Evolutionary conservation across 2,888 invertebrate species (phyloP), one percentile per base, ranked within the genome.

Genomic region (Seira sanloemensis): DNA sequence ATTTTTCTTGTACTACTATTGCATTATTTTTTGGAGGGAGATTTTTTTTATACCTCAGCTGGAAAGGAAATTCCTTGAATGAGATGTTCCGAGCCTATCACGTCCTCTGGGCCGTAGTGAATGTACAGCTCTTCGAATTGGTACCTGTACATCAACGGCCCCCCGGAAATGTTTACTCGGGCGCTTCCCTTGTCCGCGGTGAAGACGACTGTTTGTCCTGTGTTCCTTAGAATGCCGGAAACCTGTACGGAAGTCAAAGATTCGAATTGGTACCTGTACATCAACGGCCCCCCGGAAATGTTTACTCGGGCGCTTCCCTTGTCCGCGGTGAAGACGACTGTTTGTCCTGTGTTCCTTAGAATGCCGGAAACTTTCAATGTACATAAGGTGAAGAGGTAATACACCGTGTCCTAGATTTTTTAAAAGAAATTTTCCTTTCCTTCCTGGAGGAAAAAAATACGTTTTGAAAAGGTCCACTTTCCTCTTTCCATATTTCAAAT

Each of bases 21-120:
- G 67, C 69, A 69, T 21, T 26, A 9, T 18, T 62, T 23, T 58
- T 37, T 37, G 27, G 5, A 27, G 16, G 25, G n/a, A 16, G 12
- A 46, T 69, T 18, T 27, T 72, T 91, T 94, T 94, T 91, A n/a
- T n/a, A 99, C 98, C 95, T 99, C 99, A 80, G 97, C 98, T 25
- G 99, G 98, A 92, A 99, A 99, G 65, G 97, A 95, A 90, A 97
- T 96, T 86, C 97, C 97, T 90, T 97, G 97, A 88, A 99, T 96
- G 90, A 95, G 96, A 91, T 99, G 99, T 91, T 99, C 99, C 0
- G 98, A 99, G 18, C 99, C 99, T 88, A 95, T 94, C 89, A 94
- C 94, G 90, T 98, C 96, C 88, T 96, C 95, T 89, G 95, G 94
- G 37, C 98, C 98, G 91, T 97, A 98, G 92, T 98, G 98, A 91